Conservation (phyloP, 2,888 invertebrate species). For the Gerris lacustris region DNA sequence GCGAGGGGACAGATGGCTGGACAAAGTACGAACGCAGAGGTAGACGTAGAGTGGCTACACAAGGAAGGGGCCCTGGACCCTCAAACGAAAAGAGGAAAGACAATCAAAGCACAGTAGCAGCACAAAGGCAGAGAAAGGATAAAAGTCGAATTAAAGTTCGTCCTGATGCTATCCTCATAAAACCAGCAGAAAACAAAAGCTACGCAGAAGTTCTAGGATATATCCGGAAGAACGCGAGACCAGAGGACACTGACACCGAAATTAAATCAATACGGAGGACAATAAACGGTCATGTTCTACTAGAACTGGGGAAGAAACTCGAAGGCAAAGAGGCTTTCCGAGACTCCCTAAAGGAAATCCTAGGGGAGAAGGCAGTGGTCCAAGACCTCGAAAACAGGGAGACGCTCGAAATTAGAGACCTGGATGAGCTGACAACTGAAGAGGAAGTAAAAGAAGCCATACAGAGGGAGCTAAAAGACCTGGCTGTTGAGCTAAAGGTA, state of each 20-base stretch:
- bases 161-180: neutral
- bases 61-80: too few relatives aligned
- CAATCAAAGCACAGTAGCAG: too few relatives aligned
- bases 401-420: neutral
- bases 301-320: neutral
- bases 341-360: neutral
- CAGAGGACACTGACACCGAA: neutral
- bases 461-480: conserved; percentile 6
- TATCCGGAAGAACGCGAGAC: neutral
- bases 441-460: neutral
- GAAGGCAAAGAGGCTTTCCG: neutral
- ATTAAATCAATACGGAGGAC: neutral
- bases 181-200: neutral
- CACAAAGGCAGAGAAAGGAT: too few relatives aligned
- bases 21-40: too few relatives aligned
- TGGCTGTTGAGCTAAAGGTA: neutral
- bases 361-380: neutral
- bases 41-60: too few relatives aligned
- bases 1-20: too few relatives aligned
- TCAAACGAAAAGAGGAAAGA: too few relatives aligned
- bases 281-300: neutral
- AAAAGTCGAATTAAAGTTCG: neutral
- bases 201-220: neutral
- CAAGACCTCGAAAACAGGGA: conserved; percentile 6
- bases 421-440: conserved; percentile 1